Conservation (phyloP, 2,797 vertebrate species). For the Danio albolineatus region DNA sequence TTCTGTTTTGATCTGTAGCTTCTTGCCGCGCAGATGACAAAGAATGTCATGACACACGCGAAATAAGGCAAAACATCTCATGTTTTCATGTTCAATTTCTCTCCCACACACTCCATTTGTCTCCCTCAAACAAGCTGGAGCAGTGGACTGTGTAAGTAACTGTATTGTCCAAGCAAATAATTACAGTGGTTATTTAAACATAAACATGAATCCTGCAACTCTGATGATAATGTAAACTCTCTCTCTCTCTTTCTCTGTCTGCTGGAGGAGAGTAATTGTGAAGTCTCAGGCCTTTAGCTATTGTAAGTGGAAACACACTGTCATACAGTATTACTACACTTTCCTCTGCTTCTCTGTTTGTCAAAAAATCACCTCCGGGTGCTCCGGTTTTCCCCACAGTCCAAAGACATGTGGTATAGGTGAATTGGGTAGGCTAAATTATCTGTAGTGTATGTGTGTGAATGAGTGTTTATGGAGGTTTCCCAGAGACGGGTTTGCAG, state of each 20-base stretch:
- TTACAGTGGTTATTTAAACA: constrained; percentile 70
- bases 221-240: constrained; percentile 64
- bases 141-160: constrained; percentile 65
- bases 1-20: constrained; percentile 58
- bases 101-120: constrained; percentile 65
- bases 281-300: constrained; percentile 74
- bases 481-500: no score
- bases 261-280: constrained; percentile 21
- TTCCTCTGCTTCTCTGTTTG: constrained; percentile 75
- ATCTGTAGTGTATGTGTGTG: no score
- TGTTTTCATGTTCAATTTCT: constrained; percentile 56
- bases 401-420: no score
- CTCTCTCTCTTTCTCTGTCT: constrained; percentile 21
- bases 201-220: constrained; percentile 71
- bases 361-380: no score
- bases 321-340: constrained; percentile 74
- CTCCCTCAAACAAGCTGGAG: constrained; percentile 69
- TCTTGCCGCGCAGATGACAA: constrained; percentile 62
- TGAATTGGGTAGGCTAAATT: no score
- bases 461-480: no score
- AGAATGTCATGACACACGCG: constrained; percentile 53
- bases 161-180: constrained; percentile 71
- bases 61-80: constrained; percentile 30
- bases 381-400: no score
- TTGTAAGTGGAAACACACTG: constrained; percentile 74